A percentile compares a stretch with the other conserved stretches of the same genome.
Conservation (phyloP, 1,140 invertebrate genomes). For the Papilio aristodemus region DNA sequence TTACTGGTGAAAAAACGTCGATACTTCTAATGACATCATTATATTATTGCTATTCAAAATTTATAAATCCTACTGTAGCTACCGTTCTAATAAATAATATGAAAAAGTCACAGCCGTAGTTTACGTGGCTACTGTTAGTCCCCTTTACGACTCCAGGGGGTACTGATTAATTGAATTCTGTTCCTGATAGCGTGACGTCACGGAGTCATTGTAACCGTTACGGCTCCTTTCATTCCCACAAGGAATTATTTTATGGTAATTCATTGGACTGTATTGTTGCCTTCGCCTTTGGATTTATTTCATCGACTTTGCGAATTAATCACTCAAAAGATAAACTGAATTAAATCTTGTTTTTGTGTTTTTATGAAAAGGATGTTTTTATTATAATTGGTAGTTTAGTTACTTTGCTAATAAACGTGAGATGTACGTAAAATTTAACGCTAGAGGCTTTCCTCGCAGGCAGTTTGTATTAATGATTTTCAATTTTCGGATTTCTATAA, state of each 20-base stretch:
- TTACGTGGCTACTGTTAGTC: background rate
- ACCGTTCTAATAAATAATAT: background rate
- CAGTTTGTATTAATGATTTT: too few species aligned
- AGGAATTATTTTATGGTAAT: conserved; percentile 23
- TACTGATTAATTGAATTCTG: conserved; percentile 29
- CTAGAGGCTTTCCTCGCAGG: too few species aligned
- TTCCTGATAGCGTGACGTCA: conserved; percentile 26
- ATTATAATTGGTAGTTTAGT: background rate
- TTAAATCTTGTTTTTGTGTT: background rate
- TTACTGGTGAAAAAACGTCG: too few species aligned
- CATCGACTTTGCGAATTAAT: background rate
- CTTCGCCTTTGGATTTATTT: background rate
- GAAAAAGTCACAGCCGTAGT: background rate
- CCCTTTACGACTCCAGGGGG: conserved; percentile 15
- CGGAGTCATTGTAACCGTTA: conserved; percentile 21
- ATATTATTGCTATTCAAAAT: too few species aligned
- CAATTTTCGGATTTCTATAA: too few species aligned
- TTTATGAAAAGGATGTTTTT: background rate
- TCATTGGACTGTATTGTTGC: conserved; percentile 30
- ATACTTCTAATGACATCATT: too few species aligned
- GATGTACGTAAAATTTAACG: too few species aligned
- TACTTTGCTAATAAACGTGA: too few species aligned
- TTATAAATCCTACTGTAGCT: background rate
- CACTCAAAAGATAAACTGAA: background rate
- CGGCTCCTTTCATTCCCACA: conserved; percentile 5